Evolutionary conservation across 1,140 invertebrate species (phyloP), one percentile per base, ranked within the genome.

Genomic region (Solenopsis invicta): DNA sequence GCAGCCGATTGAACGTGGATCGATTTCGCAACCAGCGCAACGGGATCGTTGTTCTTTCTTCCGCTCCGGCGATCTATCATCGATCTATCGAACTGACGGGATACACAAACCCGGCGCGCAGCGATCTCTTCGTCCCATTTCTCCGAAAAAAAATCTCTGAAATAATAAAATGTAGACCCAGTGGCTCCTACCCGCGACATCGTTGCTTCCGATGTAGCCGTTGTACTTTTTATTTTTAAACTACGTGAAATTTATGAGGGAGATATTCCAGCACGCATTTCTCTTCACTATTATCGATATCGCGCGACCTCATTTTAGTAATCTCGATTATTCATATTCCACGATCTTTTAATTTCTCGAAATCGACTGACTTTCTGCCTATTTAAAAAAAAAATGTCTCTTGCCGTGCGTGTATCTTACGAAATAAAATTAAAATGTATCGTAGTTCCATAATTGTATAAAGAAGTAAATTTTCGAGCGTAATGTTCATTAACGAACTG

Each of bases 111-210:
- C 13, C 64, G 12, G 12, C 29, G 8, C 29, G 29, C 54, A 16
- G 75, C 18, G 41, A 41, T 41, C 41, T 41, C 41, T 41, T 41
- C 41, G 41, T 29, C 24, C 41, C 41, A 16, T 77, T 4, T n/a
- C 48, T 54, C 48, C 13, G 41, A 16, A 34, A n/a, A 69, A 69
- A 69, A 52, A 81, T 80, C 34, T 41, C 77, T 71, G 9, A 21
- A 81, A 81, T 81, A 71, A 81, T 69, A 81, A 69, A 81, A 54
- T 69, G 34, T 9, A 12, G 16, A 67, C n/a, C 29, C 37, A 10
- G n/a, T 37, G 10, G 64, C 62, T 56, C 21, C 52, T 54, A 13
- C 29, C 37, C 21, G 21, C 56, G 24, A 76, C 34, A 8, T 41
- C 48, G 29, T 18, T 24, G 34, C 34, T 29, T 6, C 13, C 50